Evolutionary conservation across 2,888 invertebrate genomes (phyloP), one percentile per base, ranked within the genome.

Genomic region (Acleris holmiana): DNA sequence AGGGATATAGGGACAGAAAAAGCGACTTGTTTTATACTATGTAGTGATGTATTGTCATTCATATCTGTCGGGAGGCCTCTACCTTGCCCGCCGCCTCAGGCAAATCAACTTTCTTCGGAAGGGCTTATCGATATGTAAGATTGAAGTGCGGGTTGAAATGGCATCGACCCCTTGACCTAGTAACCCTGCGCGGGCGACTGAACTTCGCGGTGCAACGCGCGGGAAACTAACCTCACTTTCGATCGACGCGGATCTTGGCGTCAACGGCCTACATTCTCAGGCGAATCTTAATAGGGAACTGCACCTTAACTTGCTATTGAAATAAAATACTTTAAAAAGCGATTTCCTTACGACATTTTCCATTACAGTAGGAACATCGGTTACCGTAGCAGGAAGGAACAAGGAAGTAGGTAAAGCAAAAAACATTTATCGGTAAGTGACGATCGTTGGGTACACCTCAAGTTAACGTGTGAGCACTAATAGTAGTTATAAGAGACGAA

Each of bases 151-250:
- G 73, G 69, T 80, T 81, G 74, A 79, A 80, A 77, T 78, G 76
- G 68, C 78, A 74, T 72, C 78, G 83, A 79, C 83, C 85, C 73
- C 77, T 71, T 88, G 84, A 85, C 91, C 86, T 69, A 88, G 83
- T 89, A 79, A 89, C 86, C 44, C 83, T 80, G 72, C 74, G 76
- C 79, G 76, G 72, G 77, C 77, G 70, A 73, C 72, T 82, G 78
- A 84, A 84, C 85, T 78, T 78, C 73, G 69, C 76, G 78, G 71
- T 79, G 81, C 82, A 79, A 63, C 73, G 74, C 76, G 77, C 82
- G 79, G 79, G 82, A 83, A 85, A 77, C 70, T 74, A 76, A 80
- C 82, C 81, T 87, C 85, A 88, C 88, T 89, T 89, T 89, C 86
- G 76, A 77, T 83, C 71, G 73, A 84, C 72, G 77, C 87, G 88